A percentile compares a stretch with the other conserved stretches of the same genome.
Conservation (phyloP, 1,140 invertebrate species). For the Choristoneura fumiferana region DNA sequence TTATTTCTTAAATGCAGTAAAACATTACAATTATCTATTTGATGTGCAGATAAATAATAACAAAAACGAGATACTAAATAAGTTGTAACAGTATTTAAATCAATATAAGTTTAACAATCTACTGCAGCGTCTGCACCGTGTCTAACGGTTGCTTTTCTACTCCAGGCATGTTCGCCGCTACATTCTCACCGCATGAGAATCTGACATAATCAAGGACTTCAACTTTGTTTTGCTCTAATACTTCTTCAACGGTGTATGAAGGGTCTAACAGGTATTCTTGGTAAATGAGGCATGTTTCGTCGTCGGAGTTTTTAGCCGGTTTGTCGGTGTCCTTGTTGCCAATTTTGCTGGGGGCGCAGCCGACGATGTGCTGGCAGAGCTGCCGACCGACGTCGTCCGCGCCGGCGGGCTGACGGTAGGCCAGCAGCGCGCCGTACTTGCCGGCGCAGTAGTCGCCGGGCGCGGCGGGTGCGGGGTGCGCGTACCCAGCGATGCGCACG, state of each 20-base stretch:
- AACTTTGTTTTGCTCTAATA: constrained; percentile 83
- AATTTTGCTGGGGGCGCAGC: constrained; percentile 91
- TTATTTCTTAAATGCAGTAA: constrained; percentile 47
- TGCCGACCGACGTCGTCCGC: constrained; percentile 82
- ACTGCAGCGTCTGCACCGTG: constrained; percentile 81
- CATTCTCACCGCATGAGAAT: constrained; percentile 89
- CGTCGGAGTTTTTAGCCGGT: constrained; percentile 81
- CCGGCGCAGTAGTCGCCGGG: constrained; percentile 81
- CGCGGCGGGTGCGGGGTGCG: constrained; percentile 83
- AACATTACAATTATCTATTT: constrained; percentile 23
- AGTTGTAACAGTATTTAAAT: constrained; percentile 7
- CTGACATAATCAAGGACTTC: constrained; percentile 90
- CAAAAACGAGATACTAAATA: background rate
- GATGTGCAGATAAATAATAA: background rate
- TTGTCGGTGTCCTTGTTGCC: constrained; percentile 83
- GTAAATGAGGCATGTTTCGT: constrained; percentile 87
- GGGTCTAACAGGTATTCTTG: constrained; percentile 94
- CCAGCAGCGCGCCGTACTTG: constrained; percentile 90
- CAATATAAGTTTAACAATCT: constrained; percentile 33
- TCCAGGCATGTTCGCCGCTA: constrained; percentile 54
- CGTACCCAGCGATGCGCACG: constrained; percentile 82
- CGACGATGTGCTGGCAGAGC: constrained; percentile 95
- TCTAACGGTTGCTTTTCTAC: constrained; percentile 79
- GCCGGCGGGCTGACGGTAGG: constrained; percentile 78
- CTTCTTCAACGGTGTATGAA: constrained; percentile 84